Evolutionary conservation across 2,888 invertebrate species (phyloP).

Genomic region (Hymenopus coronatus): DNA sequence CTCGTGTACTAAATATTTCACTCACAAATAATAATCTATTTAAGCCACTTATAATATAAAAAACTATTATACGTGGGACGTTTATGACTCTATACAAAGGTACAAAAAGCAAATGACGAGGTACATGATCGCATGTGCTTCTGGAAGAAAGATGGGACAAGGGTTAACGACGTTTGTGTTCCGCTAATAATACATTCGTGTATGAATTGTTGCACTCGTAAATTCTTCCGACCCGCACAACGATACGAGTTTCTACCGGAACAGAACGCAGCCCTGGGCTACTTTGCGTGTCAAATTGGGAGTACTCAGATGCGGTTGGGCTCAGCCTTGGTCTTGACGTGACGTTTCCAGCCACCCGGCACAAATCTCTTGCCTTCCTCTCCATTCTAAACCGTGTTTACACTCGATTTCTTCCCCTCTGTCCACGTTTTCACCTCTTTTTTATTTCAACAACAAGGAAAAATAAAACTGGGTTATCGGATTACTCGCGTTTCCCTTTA

Average conservation of each 20-base stretch:
- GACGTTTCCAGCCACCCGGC: background rate
- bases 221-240: too few species aligned
- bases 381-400: background rate
- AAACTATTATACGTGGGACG: too few species aligned
- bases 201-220: too few species aligned
- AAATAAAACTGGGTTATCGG: background rate
- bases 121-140: too few species aligned
- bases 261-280: background rate
- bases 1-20: too few species aligned
- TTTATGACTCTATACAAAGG: too few species aligned
- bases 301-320: constrained; percentile 7
- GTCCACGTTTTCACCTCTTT: background rate
- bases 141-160: too few species aligned
- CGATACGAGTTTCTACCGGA: background rate
- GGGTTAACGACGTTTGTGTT: too few species aligned
- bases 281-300: constrained; percentile 13
- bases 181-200: too few species aligned
- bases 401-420: background rate
- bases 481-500: background rate
- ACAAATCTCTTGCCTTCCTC: background rate
- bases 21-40: too few species aligned
- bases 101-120: too few species aligned
- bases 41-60: too few species aligned
- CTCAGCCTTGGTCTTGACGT: background rate
- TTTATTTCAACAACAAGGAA: background rate